Conservation (phyloP, 2,888 invertebrate species). For the Eugnorisma glareosa region DNA sequence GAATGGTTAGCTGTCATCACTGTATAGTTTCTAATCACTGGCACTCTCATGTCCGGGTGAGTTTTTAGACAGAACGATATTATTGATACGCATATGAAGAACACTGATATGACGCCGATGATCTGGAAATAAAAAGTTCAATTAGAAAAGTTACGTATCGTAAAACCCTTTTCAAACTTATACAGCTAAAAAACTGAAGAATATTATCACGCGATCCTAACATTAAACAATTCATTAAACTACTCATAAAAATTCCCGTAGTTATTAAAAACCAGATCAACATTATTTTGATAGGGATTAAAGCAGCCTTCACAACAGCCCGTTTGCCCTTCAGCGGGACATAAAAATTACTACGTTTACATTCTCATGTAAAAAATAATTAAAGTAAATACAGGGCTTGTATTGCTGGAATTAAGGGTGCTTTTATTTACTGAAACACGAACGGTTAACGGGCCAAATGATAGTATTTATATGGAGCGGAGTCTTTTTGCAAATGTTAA, state of each 20-base stretch:
- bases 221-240: slow-evolving; percentile 22
- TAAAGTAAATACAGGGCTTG: slow-evolving; percentile 67
- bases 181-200: neutral
- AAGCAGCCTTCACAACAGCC: slow-evolving; percentile 37
- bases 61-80: slow-evolving; percentile 99
- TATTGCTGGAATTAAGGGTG: slow-evolving; percentile 62
- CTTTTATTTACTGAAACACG: slow-evolving; percentile 64
- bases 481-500: slow-evolving; percentile 51
- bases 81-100: slow-evolving; percentile 99
- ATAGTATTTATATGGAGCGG: slow-evolving; percentile 63
- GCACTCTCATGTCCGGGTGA: slow-evolving; percentile 99
- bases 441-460: slow-evolving; percentile 60
- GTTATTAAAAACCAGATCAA: slow-evolving; percentile 31
- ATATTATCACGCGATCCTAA: neutral
- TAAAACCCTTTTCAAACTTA: neutral
- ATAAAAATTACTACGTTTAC: slow-evolving; percentile 60
- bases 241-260: slow-evolving; percentile 32
- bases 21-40: slow-evolving; percentile 95
- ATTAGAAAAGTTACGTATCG: neutral
- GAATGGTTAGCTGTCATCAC: slow-evolving; percentile 94
- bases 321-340: slow-evolving; percentile 41
- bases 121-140: slow-evolving; percentile 92
- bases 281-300: slow-evolving; percentile 48
- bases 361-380: slow-evolving; percentile 67
- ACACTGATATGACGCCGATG: slow-evolving; percentile 99